phyloP scores from a whole-genome alignment of 2,888 invertebrate species.

The Urechis unicinctus region DNA sequence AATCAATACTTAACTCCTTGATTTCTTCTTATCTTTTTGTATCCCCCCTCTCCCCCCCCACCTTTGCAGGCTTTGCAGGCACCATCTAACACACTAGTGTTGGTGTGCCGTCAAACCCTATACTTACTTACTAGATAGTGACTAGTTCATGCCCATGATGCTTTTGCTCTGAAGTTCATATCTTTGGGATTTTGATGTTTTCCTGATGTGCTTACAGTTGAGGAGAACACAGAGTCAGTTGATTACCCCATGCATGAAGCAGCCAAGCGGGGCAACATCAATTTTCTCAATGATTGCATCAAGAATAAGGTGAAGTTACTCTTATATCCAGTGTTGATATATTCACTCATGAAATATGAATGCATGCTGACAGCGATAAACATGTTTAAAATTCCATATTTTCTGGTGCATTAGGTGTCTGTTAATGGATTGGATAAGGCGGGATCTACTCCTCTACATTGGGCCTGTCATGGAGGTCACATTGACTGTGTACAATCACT shows the following conservation, averaged over 20 bases:
- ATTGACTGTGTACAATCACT: constrained; percentile 56
- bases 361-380: background rate
- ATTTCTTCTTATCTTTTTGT: too few species aligned
- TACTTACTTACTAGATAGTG: too few species aligned
- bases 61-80: too few species aligned
- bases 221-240: constrained; percentile 57
- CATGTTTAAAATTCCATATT: background rate
- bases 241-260: constrained; percentile 63
- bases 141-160: too few species aligned
- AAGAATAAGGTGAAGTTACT: constrained; percentile 54
- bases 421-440: constrained; percentile 62
- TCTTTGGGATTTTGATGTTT: background rate
- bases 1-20: too few species aligned
- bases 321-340: too few species aligned
- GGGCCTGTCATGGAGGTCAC: constrained; percentile 63
- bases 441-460: constrained; percentile 62
- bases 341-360: background rate
- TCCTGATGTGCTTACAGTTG: constrained; percentile 54
- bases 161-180: background rate
- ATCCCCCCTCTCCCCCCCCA: too few species aligned
- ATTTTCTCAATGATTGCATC: constrained; percentile 59
- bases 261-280: constrained; percentile 61
- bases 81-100: too few species aligned
- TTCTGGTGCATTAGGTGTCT: constrained; percentile 51
- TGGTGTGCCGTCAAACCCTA: too few species aligned